These are phyloP conservation scores for Pelmatolapia mariae DNA, from an alignment of 2,113 vertebrate species.

Conservation along the genomic window DNA sequence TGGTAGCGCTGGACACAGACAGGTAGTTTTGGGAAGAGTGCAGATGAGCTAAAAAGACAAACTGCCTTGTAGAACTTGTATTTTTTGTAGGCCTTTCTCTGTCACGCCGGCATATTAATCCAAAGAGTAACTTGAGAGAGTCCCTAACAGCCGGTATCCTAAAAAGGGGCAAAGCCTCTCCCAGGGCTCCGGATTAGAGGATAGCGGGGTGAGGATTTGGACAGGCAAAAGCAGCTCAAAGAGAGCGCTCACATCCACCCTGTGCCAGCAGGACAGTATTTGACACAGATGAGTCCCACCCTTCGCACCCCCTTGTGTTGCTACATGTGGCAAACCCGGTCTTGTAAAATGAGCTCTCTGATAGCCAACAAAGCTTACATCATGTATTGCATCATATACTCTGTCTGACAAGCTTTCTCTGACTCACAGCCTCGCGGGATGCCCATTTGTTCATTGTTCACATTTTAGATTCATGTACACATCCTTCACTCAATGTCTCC, in stretches of 20 bases:
- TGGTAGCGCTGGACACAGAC: slow-evolving; percentile 98
- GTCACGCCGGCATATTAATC: slow-evolving; percentile 17
- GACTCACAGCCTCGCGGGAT: neutral
- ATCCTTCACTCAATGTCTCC: neutral
- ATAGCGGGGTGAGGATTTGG: slow-evolving; percentile 52
- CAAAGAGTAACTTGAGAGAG: slow-evolving; percentile 29
- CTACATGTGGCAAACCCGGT: neutral
- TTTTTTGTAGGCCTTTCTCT: neutral
- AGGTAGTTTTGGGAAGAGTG: slow-evolving; percentile 71
- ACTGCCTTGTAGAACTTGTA: neutral
- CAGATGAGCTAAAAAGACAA: neutral
- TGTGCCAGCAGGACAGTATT: slow-evolving; percentile 7
- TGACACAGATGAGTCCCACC: slow-evolving; percentile 21
- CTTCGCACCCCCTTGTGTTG: neutral
- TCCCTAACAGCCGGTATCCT: slow-evolving; percentile 35
- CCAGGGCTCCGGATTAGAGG: slow-evolving; percentile 46
- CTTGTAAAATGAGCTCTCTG: neutral
- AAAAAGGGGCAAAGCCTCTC: slow-evolving; percentile 48
- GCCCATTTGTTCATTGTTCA: slow-evolving; percentile 17
- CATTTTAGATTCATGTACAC: neutral
- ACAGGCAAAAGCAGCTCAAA: slow-evolving; percentile 46
- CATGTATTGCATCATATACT: slow-evolving; percentile 12
- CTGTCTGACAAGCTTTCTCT: neutral
- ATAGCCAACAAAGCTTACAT: slow-evolving; percentile 1
- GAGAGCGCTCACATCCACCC: neutral